Conservation (phyloP, 2,113 vertebrate species). For the Benitochromis conjunctus region DNA sequence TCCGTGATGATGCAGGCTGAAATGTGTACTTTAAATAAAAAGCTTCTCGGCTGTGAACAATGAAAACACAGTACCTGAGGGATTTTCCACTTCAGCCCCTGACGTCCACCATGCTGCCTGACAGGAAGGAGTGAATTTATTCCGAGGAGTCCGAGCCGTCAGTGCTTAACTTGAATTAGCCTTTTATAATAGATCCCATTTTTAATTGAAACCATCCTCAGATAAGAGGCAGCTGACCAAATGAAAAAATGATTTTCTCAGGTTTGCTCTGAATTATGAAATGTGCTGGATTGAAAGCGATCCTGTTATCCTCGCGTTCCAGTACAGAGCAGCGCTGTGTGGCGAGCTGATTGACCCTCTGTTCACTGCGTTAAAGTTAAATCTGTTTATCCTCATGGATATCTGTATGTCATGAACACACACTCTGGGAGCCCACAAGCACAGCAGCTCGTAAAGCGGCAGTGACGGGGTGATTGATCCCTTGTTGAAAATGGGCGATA, state of each 20-base stretch:
- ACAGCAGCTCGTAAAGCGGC: conserved; percentile 65
- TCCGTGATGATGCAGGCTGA: background rate
- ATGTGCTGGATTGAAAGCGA: conserved; percentile 19
- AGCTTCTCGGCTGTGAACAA: background rate
- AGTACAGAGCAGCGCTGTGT: background rate
- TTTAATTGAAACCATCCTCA: conserved; percentile 52
- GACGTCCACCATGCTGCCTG: background rate
- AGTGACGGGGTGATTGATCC: conserved; percentile 76
- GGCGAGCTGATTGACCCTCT: conserved; percentile 6
- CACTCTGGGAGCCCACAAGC: conserved; percentile 28
- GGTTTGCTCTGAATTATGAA: conserved; percentile 55
- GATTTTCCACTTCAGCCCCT: background rate
- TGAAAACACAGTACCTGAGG: background rate
- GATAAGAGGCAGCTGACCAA: conserved; percentile 49
- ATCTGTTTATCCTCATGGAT: background rate
- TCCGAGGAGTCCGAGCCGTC: background rate
- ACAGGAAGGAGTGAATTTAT: background rate
- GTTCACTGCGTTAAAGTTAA: background rate
- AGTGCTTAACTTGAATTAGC: conserved; percentile 49
- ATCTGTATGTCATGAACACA: background rate
- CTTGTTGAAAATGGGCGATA: conserved; percentile 76
- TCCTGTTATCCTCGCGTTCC: background rate
- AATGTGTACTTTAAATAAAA: background rate
- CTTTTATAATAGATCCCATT: conserved; percentile 45
- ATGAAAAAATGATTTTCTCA: conserved; percentile 56